Evolutionary conservation across 2,797 vertebrate species (phyloP).

Genomic region (Malurus splendens): DNA sequence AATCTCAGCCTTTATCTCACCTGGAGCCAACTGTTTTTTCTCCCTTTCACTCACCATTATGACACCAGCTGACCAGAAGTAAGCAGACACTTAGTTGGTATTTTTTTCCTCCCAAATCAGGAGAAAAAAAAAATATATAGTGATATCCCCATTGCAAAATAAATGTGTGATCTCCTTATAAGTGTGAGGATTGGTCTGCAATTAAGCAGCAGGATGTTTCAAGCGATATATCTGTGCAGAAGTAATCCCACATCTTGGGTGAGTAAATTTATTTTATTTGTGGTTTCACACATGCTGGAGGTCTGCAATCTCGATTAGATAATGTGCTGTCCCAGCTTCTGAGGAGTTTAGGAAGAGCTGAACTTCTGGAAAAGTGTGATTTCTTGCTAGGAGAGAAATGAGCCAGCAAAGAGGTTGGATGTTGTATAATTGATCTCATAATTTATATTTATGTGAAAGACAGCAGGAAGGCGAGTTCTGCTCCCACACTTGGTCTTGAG

Average conservation of each 20-base stretch:
- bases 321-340: neutral
- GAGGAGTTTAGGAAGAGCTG: neutral
- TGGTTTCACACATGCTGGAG: neutral
- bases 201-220: neutral
- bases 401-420: neutral
- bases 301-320: neutral
- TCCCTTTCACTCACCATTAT: neutral
- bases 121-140: neutral
- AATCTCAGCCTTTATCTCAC: neutral
- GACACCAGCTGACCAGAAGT: neutral
- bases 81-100: neutral
- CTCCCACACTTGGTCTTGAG: neutral
- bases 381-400: neutral
- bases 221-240: neutral
- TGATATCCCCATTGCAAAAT: neutral
- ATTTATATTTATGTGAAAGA: neutral
- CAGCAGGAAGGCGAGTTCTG: neutral
- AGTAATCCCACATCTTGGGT: neutral
- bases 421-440: neutral
- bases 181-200: neutral
- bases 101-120: neutral
- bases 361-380: neutral
- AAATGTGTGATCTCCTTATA: neutral
- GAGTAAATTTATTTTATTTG: neutral
- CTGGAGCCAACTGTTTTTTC: neutral